Percentiles rank a stretch among this genome's conserved stretches.
These are phyloP conservation scores for Hirtodrosophila trivittata DNA, from an alignment of 2,888 invertebrate genomes.

Conservation along the genomic window DNA sequence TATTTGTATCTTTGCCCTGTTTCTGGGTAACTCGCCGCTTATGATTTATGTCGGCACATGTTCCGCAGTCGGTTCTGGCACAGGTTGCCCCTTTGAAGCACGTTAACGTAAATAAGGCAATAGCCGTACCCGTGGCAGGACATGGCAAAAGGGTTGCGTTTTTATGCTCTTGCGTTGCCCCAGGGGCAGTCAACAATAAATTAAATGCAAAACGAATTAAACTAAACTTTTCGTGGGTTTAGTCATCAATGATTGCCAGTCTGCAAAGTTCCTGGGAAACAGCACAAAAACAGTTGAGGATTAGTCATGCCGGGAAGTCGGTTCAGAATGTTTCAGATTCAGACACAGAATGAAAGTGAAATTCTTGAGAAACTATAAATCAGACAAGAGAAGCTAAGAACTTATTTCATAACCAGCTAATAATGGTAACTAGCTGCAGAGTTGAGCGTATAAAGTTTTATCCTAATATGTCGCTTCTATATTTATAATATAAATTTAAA, in stretches of 20 bases:
- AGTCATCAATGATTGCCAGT: constrained; percentile 73
- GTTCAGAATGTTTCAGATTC: not conserved
- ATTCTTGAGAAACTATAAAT: no score
- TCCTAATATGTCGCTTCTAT: no score
- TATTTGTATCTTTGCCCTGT: constrained; percentile 61
- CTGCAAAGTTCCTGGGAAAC: constrained; percentile 47
- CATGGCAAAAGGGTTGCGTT: constrained; percentile 62
- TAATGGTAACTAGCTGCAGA: no score
- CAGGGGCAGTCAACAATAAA: constrained; percentile 67
- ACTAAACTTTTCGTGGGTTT: constrained; percentile 69
- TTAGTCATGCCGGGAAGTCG: constrained; percentile 42
- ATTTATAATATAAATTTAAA: no score
- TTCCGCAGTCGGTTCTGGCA: constrained; percentile 61
- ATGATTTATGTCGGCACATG: constrained; percentile 72
- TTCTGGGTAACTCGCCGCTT: constrained; percentile 69
- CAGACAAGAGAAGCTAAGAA: no score
- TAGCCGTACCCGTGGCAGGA: no score
- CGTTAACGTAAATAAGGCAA: constrained; percentile 65
- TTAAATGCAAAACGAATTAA: constrained; percentile 76
- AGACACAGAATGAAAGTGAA: not conserved
- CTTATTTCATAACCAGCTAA: no score
- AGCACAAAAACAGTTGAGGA: constrained; percentile 21
- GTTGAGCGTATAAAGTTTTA: no score
- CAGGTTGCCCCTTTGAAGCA: constrained; percentile 43
- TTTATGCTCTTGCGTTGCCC: constrained; percentile 38